phyloP scores from a whole-genome alignment of 1,140 invertebrate genomes.

The Melipona quadrifasciata region DNA sequence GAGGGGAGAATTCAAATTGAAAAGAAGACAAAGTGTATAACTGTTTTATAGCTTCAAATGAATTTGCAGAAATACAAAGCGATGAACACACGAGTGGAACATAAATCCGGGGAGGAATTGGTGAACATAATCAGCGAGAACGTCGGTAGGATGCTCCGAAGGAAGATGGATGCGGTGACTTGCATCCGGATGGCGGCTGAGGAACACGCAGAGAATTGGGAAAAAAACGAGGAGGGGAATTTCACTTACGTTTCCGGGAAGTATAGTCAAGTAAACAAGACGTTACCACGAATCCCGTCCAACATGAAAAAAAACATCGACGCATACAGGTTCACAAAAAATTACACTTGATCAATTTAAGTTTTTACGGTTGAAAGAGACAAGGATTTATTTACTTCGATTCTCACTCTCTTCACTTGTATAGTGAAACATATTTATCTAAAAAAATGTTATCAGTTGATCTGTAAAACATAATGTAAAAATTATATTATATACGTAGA shows the following conservation, averaged over 20 bases:
- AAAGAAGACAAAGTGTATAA: not conserved
- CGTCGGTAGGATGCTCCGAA: slow-evolving; percentile 88
- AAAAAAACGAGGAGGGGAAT: slow-evolving; percentile 72
- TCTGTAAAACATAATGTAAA: not conserved
- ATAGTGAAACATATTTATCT: not conserved
- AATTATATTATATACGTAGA: too few species aligned
- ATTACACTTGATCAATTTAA: not conserved
- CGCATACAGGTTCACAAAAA: slow-evolving; percentile 66
- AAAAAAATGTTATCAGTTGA: not conserved
- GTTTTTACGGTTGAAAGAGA: not conserved
- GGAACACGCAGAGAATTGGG: slow-evolving; percentile 84
- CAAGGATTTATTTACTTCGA: not conserved
- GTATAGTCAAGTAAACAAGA: slow-evolving; percentile 82
- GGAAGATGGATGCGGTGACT: slow-evolving; percentile 92
- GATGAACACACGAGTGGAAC: slow-evolving; percentile 87
- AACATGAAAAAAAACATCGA: slow-evolving; percentile 53
- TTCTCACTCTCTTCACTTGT: not conserved
- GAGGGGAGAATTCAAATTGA: slow-evolving; percentile 14
- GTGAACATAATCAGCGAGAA: slow-evolving; percentile 88
- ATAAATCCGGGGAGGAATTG: slow-evolving; percentile 88
- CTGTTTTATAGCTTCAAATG: not conserved
- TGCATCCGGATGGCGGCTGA: slow-evolving; percentile 89
- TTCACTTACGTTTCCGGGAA: slow-evolving; percentile 88
- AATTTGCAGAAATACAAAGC: slow-evolving; percentile 87
- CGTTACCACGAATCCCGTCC: slow-evolving; percentile 42